Evolutionary conservation across 1,140 invertebrate genomes (phyloP).

Genomic region (Dolichoris vasculosae): DNA sequence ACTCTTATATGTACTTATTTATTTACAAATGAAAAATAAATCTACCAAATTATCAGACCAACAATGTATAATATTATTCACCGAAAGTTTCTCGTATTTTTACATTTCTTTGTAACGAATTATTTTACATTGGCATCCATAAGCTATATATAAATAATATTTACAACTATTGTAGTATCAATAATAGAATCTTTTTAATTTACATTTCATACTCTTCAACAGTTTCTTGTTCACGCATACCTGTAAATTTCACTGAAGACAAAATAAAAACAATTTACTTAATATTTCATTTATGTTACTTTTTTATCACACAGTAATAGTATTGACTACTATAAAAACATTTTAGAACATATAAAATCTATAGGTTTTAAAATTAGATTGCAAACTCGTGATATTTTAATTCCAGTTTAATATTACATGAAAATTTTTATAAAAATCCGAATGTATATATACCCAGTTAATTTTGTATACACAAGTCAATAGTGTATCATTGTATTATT

Average conservation of each 20-base stretch:
- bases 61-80: neutral
- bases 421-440: neutral
- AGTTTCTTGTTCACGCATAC: neutral
- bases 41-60: neutral
- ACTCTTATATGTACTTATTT: neutral
- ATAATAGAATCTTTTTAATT: neutral
- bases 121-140: neutral
- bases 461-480: neutral
- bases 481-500: neutral
- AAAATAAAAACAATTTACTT: neutral
- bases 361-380: neutral
- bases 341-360: neutral
- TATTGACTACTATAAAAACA: neutral
- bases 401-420: neutral
- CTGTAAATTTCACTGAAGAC: neutral
- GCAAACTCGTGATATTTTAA: neutral
- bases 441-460: neutral
- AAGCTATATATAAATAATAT: neutral
- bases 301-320: constrained; percentile 22
- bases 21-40: neutral
- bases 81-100: neutral
- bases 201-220: neutral
- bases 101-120: neutral
- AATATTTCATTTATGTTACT: neutral
- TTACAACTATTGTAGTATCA: constrained; percentile 31